Evolutionary conservation across 2,888 invertebrate genomes (phyloP), one percentile per base, ranked within the genome.

Genomic region (Osmoderma eremita): DNA sequence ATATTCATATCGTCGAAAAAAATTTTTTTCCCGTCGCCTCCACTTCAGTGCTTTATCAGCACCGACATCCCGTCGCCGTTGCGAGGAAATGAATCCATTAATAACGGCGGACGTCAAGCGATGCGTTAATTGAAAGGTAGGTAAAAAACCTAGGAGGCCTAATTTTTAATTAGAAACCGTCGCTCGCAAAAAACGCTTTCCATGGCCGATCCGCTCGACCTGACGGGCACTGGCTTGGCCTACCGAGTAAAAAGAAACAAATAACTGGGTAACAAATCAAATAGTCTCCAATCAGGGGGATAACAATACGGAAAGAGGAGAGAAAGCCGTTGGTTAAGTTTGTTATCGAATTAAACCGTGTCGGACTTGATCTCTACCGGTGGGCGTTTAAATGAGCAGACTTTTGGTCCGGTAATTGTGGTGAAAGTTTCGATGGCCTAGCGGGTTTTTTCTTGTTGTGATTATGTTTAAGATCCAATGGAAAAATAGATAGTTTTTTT

Each of bases 231-330:
- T 5, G 36, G 20, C 20, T 42, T 17, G 51, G 39, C 41, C 63
- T 42, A 63, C 53, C 63, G 51, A 51, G 53, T 38, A 63, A 63
- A 63, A 63, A 63, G 42, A 53, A 63, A 63, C 63, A 42, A 63
- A 63, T 63, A 63, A 63, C 63, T 38, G 51, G 51, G 63, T 53
- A 63, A 63, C 63, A 63, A 63, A 63, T 63, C 63, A 63, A 63
- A 63, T 51, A 53, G 51, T 63, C 63, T 39, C 18, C 63, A 63
- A 63, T 63, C 53, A 63, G 63, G 15, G 24, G 20, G 22, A 22
- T 30, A 30, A 10, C 24, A 20, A 61, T 24, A 45, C 17, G 58
- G 45, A 61, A 45, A n/a, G n/a, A 41, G 8, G 30, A 38, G 41
- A 30, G 30, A 41, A 42, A 42, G 45, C 17, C 45, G 24, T 30